Conservation (phyloP, 2,113 vertebrate genomes). For the Fulmarus glacialis region DNA sequence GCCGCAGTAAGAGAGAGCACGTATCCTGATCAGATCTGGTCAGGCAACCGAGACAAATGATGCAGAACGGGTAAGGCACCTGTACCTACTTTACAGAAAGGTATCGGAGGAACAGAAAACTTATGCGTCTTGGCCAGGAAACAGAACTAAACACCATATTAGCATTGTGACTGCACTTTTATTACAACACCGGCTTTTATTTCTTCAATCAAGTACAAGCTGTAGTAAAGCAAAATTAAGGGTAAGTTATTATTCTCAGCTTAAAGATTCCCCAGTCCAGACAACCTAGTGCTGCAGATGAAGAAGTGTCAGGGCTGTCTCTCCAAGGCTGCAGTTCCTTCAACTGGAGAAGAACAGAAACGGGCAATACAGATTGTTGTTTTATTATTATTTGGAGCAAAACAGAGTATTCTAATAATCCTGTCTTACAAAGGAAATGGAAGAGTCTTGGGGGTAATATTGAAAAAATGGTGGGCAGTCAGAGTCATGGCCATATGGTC, state of each 20-base stretch:
- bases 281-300: not conserved
- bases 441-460: constrained; percentile 61
- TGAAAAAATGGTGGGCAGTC: constrained; percentile 65
- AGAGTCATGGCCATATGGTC: constrained; percentile 69
- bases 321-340: not conserved
- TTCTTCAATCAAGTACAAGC: not conserved
- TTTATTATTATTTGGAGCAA: constrained; percentile 21
- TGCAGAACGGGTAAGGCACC: not conserved
- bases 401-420: constrained; percentile 50
- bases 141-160: not conserved
- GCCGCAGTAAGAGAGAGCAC: not conserved
- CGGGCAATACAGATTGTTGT: not conserved
- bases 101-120: not conserved
- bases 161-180: not conserved
- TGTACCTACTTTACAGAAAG: not conserved
- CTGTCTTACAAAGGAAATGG: constrained; percentile 39
- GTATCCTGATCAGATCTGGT: not conserved
- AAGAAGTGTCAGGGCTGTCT: not conserved
- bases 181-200: not conserved
- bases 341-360: not conserved
- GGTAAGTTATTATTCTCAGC: not conserved
- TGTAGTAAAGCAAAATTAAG: not conserved
- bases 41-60: not conserved
- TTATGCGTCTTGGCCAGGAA: not conserved
- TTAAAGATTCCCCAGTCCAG: not conserved